phyloP scores from a whole-genome alignment of 2,797 vertebrate species.

The Micrastur ruficollis region DNA sequence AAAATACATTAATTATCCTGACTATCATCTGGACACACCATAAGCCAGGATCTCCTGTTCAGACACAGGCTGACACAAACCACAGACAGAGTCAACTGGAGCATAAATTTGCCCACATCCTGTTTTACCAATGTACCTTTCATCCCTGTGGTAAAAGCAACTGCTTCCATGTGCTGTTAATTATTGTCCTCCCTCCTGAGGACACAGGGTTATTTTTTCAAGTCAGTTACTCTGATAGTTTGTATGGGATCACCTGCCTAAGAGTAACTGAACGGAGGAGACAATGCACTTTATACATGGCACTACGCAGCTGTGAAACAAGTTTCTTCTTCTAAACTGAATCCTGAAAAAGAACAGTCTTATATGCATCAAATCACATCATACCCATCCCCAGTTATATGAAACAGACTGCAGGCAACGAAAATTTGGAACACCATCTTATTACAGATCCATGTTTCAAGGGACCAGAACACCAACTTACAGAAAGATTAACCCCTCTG shows the following conservation, averaged over 20 bases:
- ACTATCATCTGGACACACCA: not conserved
- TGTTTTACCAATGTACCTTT: constrained; percentile 51
- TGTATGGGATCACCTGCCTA: not conserved
- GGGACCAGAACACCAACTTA: not conserved
- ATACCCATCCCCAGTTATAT: not conserved
- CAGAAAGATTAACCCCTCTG: not conserved
- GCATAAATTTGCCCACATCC: constrained; percentile 42
- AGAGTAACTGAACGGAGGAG: not conserved
- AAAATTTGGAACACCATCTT: not conserved
- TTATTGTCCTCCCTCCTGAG: constrained; percentile 3
- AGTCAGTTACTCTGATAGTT: not conserved
- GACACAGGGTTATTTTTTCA: not conserved
- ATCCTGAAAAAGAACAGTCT: not conserved
- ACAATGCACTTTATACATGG: not conserved
- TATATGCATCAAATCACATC: not conserved
- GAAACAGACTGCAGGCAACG: not conserved
- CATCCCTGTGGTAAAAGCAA: constrained; percentile 14
- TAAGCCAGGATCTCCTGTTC: constrained; percentile 13
- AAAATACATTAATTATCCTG: not conserved
- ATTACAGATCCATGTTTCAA: not conserved
- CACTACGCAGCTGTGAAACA: not conserved
- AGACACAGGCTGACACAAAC: constrained; percentile 22
- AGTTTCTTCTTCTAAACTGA: not conserved
- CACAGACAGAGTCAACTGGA: constrained; percentile 33
- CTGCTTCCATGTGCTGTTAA: constrained; percentile 15